Evolutionary conservation across 2,888 invertebrate species (phyloP).

Genomic region (Eupithecia abbreviata): DNA sequence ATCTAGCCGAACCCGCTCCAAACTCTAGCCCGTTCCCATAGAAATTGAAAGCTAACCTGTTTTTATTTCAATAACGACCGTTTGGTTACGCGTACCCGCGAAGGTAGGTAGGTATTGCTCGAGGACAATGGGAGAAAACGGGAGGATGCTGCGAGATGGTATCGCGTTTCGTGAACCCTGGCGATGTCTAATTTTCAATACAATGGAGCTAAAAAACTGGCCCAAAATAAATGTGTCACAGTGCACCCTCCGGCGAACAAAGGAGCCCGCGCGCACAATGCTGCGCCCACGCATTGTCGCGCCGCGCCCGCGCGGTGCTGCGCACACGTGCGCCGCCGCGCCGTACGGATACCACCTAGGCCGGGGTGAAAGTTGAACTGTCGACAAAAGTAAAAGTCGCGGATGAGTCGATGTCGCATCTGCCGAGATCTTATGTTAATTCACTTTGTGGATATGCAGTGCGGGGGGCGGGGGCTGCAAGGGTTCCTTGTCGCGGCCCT

Average conservation of each 20-base stretch:
- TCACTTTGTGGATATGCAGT: slow-evolving; percentile 56
- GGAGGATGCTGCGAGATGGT: slow-evolving; percentile 74
- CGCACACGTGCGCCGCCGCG: slow-evolving; percentile 50
- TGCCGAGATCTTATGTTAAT: slow-evolving; percentile 73
- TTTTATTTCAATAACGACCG: slow-evolving; percentile 67
- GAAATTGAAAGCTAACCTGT: slow-evolving; percentile 80
- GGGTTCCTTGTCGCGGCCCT: slow-evolving; percentile 58
- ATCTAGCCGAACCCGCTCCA: slow-evolving; percentile 59
- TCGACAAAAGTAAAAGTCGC: slow-evolving; percentile 79
- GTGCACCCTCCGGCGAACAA: slow-evolving; percentile 81
- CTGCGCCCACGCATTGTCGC: slow-evolving; percentile 63
- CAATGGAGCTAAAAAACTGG: slow-evolving; percentile 81
- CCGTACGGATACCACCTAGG: slow-evolving; percentile 75
- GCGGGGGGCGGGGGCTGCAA: slow-evolving; percentile 56
- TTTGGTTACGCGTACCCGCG: slow-evolving; percentile 46
- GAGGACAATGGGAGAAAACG: slow-evolving; percentile 69
- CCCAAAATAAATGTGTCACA: slow-evolving; percentile 83
- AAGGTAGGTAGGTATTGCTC: slow-evolving; percentile 41
- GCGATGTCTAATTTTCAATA: slow-evolving; percentile 82
- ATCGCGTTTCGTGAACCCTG: slow-evolving; percentile 80
- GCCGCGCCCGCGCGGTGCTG: slow-evolving; percentile 40
- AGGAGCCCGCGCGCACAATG: slow-evolving; percentile 65
- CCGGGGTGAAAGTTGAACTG: slow-evolving; percentile 81
- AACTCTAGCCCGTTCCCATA: slow-evolving; percentile 65
- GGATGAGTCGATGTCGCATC: slow-evolving; percentile 62